Percentiles rank a stretch among this genome's conserved stretches.
phyloP scores from a whole-genome alignment of 2,888 invertebrate genomes.

The Conchocele bisecta region DNA sequence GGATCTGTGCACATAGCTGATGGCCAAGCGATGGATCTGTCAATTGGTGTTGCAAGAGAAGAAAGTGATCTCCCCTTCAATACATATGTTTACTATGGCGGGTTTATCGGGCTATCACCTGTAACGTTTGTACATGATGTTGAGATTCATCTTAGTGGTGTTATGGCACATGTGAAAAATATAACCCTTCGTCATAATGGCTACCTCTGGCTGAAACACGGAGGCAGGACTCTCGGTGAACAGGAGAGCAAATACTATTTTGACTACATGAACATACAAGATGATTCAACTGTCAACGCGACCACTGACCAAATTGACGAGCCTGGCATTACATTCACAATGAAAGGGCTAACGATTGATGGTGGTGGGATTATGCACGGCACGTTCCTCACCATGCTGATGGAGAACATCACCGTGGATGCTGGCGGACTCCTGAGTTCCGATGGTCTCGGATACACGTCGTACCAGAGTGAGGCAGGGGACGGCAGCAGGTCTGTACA shows the following conservation, averaged over 20 bases:
- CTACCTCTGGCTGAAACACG: slow-evolving; percentile 72
- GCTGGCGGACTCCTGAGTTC: slow-evolving; percentile 67
- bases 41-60: slow-evolving; percentile 57
- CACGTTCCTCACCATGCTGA: slow-evolving; percentile 60
- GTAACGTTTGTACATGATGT: slow-evolving; percentile 72
- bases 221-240: slow-evolving; percentile 62
- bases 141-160: slow-evolving; percentile 70
- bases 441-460: slow-evolving; percentile 69
- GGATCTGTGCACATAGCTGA: slow-evolving; percentile 70
- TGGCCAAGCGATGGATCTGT: slow-evolving; percentile 65
- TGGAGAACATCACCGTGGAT: slow-evolving; percentile 72
- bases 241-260: slow-evolving; percentile 63
- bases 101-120: slow-evolving; percentile 68
- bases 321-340: slow-evolving; percentile 64
- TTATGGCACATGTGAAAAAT: slow-evolving; percentile 68
- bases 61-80: slow-evolving; percentile 75
- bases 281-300: slow-evolving; percentile 65
- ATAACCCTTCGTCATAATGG: slow-evolving; percentile 72
- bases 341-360: slow-evolving; percentile 64
- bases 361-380: slow-evolving; percentile 73
- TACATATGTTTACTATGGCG: slow-evolving; percentile 67
- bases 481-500: slow-evolving; percentile 65
- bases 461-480: slow-evolving; percentile 54
- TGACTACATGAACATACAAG: slow-evolving; percentile 66
- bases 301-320: slow-evolving; percentile 69